phyloP scores from a whole-genome alignment of 2,888 invertebrate genomes.

The Rugalucina vietnamica region DNA sequence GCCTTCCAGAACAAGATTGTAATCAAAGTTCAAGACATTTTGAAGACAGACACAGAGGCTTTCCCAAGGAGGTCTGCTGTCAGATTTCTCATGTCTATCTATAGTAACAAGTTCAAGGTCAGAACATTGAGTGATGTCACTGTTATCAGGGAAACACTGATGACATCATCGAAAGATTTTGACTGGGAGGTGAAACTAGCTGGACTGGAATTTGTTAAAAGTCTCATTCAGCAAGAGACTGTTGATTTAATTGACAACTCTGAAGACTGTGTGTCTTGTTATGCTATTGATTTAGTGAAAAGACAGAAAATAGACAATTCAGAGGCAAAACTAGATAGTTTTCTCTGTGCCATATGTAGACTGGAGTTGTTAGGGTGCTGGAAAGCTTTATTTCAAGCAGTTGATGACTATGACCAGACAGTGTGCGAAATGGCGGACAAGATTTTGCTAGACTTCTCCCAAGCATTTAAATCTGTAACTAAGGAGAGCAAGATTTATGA shows the following conservation, averaged over 20 bases:
- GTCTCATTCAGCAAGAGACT: slow-evolving; percentile 35
- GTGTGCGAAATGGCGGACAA: slow-evolving; percentile 49
- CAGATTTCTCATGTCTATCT: slow-evolving; percentile 48
- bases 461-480: neutral
- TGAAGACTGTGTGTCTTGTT: slow-evolving; percentile 23
- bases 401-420: slow-evolving; percentile 63
- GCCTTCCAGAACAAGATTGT: slow-evolving; percentile 62
- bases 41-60: slow-evolving; percentile 72
- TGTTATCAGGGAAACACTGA: slow-evolving; percentile 24
- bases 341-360: neutral
- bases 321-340: neutral
- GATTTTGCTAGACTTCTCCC: slow-evolving; percentile 7
- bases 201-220: slow-evolving; percentile 66
- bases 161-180: slow-evolving; percentile 66
- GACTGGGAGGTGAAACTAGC: slow-evolving; percentile 78
- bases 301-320: neutral
- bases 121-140: neutral
- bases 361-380: slow-evolving; percentile 23
- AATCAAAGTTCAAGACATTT: slow-evolving; percentile 49
- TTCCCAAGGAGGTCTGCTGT: slow-evolving; percentile 73
- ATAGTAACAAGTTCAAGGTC: slow-evolving; percentile 13
- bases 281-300: slow-evolving; percentile 12
- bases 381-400: slow-evolving; percentile 30
- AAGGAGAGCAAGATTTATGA: neutral
- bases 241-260: neutral